Percentiles rank a stretch among this genome's conserved stretches.
These are phyloP conservation scores for Volucella inanis DNA, from an alignment of 2,888 invertebrate species.

Conservation along the genomic window DNA sequence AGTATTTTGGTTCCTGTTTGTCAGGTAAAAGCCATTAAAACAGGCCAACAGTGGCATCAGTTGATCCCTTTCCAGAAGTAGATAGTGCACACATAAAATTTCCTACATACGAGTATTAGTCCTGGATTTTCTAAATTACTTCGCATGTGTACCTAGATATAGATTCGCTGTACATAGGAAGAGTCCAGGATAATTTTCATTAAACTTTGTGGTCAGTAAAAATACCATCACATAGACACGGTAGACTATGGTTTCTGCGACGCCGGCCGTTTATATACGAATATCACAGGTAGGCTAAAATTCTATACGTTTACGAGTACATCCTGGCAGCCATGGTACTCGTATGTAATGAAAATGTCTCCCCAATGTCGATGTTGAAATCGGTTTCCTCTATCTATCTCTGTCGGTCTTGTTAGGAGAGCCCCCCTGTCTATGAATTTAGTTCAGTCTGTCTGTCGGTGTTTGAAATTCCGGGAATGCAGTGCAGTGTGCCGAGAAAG, in stretches of 20 bases:
- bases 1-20: slow-evolving; percentile 32
- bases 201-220: slow-evolving; percentile 74
- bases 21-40: slow-evolving; percentile 72
- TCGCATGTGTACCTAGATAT: slow-evolving; percentile 2
- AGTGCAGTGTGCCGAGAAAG: slow-evolving; percentile 14
- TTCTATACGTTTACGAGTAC: neutral
- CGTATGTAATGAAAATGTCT: slow-evolving; percentile 41
- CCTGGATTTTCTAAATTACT: slow-evolving; percentile 50
- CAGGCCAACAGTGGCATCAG: slow-evolving; percentile 40
- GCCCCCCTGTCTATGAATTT: neutral
- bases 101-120: slow-evolving; percentile 40
- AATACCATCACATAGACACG: slow-evolving; percentile 52
- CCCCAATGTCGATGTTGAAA: slow-evolving; percentile 62
- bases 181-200: slow-evolving; percentile 69
- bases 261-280: slow-evolving; percentile 3
- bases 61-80: slow-evolving; percentile 32
- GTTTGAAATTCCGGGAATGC: slow-evolving; percentile 25
- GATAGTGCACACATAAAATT: slow-evolving; percentile 32
- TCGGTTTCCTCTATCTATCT: slow-evolving; percentile 28
- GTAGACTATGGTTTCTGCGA: slow-evolving; percentile 1
- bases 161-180: slow-evolving; percentile 12
- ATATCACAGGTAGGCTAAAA: slow-evolving; percentile 11
- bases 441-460: slow-evolving; percentile 20
- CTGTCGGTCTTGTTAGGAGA: neutral
- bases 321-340: slow-evolving; percentile 21